A percentile compares a stretch with the other conserved stretches of the same genome.
These are phyloP conservation scores for Synergus gifuensis DNA, from an alignment of 2,888 invertebrate genomes.

Conservation along the genomic window DNA sequence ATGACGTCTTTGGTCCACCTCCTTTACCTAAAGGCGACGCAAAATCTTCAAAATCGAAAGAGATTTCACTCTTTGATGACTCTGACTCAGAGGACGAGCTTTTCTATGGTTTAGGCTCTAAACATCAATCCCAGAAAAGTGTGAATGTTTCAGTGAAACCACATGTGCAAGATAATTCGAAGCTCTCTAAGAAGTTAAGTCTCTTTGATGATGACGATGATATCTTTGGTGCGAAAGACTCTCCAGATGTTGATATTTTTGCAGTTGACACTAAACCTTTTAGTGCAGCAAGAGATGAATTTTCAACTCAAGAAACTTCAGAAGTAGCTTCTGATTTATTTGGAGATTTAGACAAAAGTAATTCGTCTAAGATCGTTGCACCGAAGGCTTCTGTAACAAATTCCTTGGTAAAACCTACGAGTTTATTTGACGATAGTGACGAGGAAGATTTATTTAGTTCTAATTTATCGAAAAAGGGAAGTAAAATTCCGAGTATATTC, in stretches of 20 bases:
- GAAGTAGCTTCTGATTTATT: constrained; percentile 25
- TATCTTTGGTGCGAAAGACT: constrained; percentile 54
- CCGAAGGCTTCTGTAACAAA: not conserved
- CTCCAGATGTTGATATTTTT: constrained; percentile 69
- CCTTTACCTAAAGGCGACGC: constrained; percentile 66
- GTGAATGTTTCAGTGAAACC: constrained; percentile 15
- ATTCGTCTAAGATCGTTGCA: not conserved
- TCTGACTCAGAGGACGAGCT: constrained; percentile 74
- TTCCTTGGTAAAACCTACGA: not conserved
- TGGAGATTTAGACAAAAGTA: constrained; percentile 3
- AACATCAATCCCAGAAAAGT: constrained; percentile 62
- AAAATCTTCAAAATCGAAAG: constrained; percentile 66
- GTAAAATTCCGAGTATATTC: constrained; percentile 12
- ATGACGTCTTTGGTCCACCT: constrained; percentile 72
- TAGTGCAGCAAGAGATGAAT: not conserved
- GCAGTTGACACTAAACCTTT: not conserved
- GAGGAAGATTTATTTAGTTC: constrained; percentile 60
- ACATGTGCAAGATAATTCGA: constrained; percentile 52
- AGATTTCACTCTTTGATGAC: constrained; percentile 70
- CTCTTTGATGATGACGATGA: constrained; percentile 66
- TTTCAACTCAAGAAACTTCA: not conserved
- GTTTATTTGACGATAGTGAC: constrained; percentile 59
- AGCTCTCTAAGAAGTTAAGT: constrained; percentile 55
- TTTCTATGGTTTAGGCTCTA: constrained; percentile 70
- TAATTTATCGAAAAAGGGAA: constrained; percentile 41